Conservation (phyloP, 2,888 invertebrate species). For the Tetragonula carbonaria region DNA sequence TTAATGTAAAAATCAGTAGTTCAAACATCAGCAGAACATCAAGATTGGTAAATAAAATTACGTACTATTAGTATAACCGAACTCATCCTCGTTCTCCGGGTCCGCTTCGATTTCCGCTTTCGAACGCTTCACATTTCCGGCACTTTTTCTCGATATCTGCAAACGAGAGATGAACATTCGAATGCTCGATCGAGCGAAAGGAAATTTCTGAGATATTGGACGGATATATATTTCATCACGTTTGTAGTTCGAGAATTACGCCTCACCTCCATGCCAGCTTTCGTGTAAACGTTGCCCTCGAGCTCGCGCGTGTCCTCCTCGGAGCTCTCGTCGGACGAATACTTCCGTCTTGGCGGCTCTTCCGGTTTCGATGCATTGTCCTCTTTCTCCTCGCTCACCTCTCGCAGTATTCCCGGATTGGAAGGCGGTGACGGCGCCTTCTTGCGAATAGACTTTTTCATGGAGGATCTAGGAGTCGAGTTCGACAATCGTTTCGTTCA, state of each 20-base stretch:
- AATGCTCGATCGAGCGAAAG: neutral
- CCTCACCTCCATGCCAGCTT: constrained; percentile 89
- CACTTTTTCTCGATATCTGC: constrained; percentile 95
- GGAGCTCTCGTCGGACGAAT: constrained; percentile 87
- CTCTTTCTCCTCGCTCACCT: constrained; percentile 75
- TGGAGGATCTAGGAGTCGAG: constrained; percentile 74
- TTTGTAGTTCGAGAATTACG: constrained; percentile 32
- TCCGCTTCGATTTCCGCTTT: constrained; percentile 92
- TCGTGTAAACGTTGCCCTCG: constrained; percentile 92
- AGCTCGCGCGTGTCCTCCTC: constrained; percentile 90
- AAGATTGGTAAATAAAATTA: constrained; percentile 69
- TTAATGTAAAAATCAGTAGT: too few species aligned
- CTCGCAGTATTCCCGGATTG: constrained; percentile 80
- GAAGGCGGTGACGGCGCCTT: constrained; percentile 79
- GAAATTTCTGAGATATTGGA: neutral
- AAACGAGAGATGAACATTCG: neutral
- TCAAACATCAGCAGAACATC: too few species aligned
- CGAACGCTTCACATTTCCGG: constrained; percentile 92
- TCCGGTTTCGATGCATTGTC: constrained; percentile 61
- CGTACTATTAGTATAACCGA: constrained; percentile 97
- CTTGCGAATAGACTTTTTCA: constrained; percentile 79
- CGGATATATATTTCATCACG: neutral
- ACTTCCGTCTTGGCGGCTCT: constrained; percentile 82
- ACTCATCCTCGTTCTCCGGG: constrained; percentile 94
- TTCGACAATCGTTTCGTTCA: neutral